Evolutionary conservation across 2,888 invertebrate genomes (phyloP).

Genomic region (Pinctada fucata): DNA sequence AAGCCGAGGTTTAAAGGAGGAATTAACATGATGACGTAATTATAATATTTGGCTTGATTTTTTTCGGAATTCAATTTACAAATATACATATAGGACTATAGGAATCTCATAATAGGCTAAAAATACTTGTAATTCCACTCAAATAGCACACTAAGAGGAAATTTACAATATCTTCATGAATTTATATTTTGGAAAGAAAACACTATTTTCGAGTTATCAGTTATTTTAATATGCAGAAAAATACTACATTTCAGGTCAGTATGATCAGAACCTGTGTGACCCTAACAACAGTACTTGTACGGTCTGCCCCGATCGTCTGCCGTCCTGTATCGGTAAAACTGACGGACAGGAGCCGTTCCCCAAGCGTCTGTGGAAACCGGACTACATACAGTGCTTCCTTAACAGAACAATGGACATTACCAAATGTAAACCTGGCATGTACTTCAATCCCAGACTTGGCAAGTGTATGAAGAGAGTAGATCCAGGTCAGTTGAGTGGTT

Average conservation of each 20-base stretch:
- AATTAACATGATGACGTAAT: too few species aligned
- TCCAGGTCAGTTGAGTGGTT: conserved; percentile 7
- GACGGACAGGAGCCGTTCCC: conserved; percentile 46
- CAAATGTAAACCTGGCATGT: conserved; percentile 39
- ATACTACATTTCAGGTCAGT: conserved; percentile 40
- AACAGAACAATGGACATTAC: conserved; percentile 48
- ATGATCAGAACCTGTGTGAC: conserved; percentile 45
- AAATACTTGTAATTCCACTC: too few species aligned
- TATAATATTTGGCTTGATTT: too few species aligned
- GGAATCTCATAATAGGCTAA: too few species aligned
- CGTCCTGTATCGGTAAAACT: conserved; percentile 45
- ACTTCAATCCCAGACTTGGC: conserved; percentile 27
- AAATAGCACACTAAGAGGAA: too few species aligned
- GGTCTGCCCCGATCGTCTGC: conserved; percentile 43
- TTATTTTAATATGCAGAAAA: too few species aligned
- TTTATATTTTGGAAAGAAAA: too few species aligned
- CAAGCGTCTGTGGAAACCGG: conserved; percentile 37
- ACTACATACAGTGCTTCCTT: conserved; percentile 44
- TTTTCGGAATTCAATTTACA: too few species aligned
- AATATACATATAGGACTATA: too few species aligned
- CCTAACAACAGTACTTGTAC: conserved; percentile 34
- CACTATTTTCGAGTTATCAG: too few species aligned
- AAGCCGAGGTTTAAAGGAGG: too few species aligned
- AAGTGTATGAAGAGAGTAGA: conserved; percentile 23
- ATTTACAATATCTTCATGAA: too few species aligned